Conservation (phyloP, 2,797 vertebrate genomes). For the Eurystomus glaucurus region DNA sequence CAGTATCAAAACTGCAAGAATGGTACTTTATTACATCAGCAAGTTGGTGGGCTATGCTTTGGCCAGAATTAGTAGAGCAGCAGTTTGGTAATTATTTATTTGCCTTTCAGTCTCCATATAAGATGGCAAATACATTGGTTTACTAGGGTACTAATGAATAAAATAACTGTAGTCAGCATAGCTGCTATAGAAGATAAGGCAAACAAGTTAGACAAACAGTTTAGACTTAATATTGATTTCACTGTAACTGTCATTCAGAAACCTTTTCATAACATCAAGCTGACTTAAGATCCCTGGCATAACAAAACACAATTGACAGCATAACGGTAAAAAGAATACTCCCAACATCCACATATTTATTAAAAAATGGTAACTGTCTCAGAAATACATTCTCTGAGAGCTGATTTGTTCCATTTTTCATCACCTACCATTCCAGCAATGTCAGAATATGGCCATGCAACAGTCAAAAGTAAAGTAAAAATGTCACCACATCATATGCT, state of each 20-base stretch:
- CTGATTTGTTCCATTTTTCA: neutral
- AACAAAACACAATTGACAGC: neutral
- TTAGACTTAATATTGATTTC: neutral
- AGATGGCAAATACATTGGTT: neutral
- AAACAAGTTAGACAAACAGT: neutral
- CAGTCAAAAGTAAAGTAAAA: neutral
- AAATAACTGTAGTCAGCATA: neutral
- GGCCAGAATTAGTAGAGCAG: neutral
- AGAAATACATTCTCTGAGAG: neutral
- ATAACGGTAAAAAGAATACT: neutral
- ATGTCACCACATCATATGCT: neutral
- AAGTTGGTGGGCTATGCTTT: neutral
- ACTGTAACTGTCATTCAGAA: constrained; percentile 4
- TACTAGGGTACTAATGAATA: neutral
- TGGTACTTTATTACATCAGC: neutral
- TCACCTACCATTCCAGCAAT: neutral
- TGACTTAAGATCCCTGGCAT: constrained; percentile 21
- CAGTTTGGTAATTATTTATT: neutral
- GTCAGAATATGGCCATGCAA: neutral
- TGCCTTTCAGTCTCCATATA: neutral
- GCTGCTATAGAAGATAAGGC: neutral
- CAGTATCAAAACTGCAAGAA: neutral
- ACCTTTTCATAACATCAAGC: neutral
- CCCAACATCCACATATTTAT: neutral
- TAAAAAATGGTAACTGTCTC: neutral